Evolutionary conservation across 2,797 vertebrate species (phyloP).

Genomic region (Cetoscarus ocellatus): DNA sequence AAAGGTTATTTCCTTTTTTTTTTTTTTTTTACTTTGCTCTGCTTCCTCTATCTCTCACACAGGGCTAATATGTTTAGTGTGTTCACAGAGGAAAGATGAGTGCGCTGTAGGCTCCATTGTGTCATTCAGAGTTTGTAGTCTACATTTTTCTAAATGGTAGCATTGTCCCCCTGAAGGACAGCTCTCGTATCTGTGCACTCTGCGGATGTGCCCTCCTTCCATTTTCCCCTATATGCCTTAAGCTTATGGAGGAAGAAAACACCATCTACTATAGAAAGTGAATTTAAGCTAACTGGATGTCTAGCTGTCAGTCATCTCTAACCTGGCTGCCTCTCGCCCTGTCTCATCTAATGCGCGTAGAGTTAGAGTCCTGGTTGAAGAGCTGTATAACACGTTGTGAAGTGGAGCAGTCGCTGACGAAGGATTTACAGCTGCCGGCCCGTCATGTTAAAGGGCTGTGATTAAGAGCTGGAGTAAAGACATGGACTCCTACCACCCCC

Average conservation of each 20-base stretch:
- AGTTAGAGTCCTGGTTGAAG: conserved; percentile 72
- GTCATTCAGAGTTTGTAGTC: conserved; percentile 63
- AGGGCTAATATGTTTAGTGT: conserved; percentile 66
- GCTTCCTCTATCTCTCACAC: conserved; percentile 55
- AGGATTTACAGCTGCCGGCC: conserved; percentile 81
- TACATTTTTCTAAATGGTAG: conserved; percentile 57
- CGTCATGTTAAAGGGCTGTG: conserved; percentile 83
- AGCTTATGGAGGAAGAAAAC: conserved; percentile 30
- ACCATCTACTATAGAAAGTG: conserved; percentile 7
- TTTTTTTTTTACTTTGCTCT: conserved; percentile 20
- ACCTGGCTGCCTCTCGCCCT: conserved; percentile 28
- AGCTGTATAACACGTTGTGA: conserved; percentile 72
- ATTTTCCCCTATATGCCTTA: conserved; percentile 7
- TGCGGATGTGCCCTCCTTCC: conserved; percentile 1
- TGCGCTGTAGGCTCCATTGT: conserved; percentile 54
- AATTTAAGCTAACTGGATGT: conserved; percentile 50
- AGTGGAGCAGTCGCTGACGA: conserved; percentile 71
- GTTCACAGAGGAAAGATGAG: conserved; percentile 46
- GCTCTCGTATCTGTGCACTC: conserved; percentile 12
- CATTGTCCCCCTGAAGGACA: conserved; percentile 50
- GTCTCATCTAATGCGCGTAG: conserved; percentile 63
- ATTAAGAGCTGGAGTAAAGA: conserved; percentile 81
- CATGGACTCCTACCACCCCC: conserved; percentile 54
- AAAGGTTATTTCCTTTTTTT: conserved; percentile 74
- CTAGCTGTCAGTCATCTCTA: conserved; percentile 67